Percentiles rank a stretch among this genome's conserved stretches.
phyloP scores from a whole-genome alignment of 2,888 invertebrate genomes.

The Agrilus mali region DNA sequence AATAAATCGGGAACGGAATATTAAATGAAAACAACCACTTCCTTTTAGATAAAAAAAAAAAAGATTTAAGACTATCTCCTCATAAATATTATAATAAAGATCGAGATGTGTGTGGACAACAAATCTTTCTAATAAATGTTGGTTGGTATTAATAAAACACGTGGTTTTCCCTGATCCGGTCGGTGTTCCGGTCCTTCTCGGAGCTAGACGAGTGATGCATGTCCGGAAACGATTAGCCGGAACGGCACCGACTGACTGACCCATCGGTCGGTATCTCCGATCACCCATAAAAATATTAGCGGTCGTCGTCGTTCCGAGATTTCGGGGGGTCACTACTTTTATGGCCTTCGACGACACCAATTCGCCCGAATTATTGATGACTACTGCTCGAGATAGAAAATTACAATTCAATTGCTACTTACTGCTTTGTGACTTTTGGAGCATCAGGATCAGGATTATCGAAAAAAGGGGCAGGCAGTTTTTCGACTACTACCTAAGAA shows the following conservation, averaged over 20 bases:
- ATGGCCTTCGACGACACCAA: constrained; percentile 4
- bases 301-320: constrained; percentile 26
- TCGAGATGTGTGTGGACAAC: too few relatives aligned
- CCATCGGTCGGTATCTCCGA: constrained; percentile 35
- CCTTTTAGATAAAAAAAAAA: too few relatives aligned
- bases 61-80: too few relatives aligned
- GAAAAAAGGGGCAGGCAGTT: too few relatives aligned
- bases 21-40: too few relatives aligned
- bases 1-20: too few relatives aligned
- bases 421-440: too few relatives aligned
- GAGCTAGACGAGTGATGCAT: constrained; percentile 23
- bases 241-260: constrained; percentile 26
- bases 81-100: too few relatives aligned
- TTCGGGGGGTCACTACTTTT: constrained; percentile 21
- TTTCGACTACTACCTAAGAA: too few relatives aligned
- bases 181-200: constrained; percentile 17
- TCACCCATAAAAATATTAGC: constrained; percentile 37
- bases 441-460: too few relatives aligned
- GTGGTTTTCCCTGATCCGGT: constrained; percentile 26
- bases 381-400: too few relatives aligned
- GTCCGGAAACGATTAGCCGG: constrained; percentile 32
- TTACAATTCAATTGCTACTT: too few relatives aligned
- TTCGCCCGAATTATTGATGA: background rate
- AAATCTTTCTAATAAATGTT: constrained; percentile 21
- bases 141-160: constrained; percentile 27